phyloP scores from a whole-genome alignment of 53 echinoderm and acorn worm species.

The Holothuria leucospilota region DNA sequence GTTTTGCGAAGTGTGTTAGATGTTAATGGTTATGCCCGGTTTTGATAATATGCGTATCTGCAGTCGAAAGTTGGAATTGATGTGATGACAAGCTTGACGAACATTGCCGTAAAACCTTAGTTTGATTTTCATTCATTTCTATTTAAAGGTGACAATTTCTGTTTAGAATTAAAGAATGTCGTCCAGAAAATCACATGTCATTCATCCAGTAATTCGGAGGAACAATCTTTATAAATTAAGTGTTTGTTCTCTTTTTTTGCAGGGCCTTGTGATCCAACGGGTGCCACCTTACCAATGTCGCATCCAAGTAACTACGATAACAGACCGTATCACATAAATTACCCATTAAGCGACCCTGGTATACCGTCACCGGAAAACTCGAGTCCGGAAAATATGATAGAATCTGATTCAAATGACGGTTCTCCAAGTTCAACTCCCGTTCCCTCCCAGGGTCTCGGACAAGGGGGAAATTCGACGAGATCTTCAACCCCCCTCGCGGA shows the following conservation, averaged over 20 bases:
- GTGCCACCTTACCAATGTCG: slow-evolving; percentile 28
- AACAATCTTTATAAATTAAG: too few species aligned
- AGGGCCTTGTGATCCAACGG: slow-evolving; percentile 27
- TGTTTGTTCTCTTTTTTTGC: not conserved
- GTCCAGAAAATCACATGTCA: too few species aligned
- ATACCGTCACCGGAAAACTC: slow-evolving; percentile 51
- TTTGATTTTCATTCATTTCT: too few species aligned
- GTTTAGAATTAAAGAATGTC: too few species aligned
- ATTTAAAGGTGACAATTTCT: too few species aligned
- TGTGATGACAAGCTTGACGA: too few species aligned
- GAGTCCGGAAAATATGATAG: slow-evolving; percentile 47
- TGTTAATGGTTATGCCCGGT: too few species aligned
- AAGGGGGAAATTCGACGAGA: not conserved
- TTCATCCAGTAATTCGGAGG: too few species aligned
- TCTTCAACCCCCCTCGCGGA: slow-evolving; percentile 23
- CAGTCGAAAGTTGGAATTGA: too few species aligned
- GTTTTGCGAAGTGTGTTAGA: too few species aligned
- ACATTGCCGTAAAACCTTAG: too few species aligned
- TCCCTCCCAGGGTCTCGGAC: slow-evolving; percentile 29
- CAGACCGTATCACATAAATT: slow-evolving; percentile 56
- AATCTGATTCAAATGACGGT: slow-evolving; percentile 45
- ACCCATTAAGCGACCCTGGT: slow-evolving; percentile 41
- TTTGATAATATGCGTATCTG: too few species aligned
- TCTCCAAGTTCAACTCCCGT: slow-evolving; percentile 42
- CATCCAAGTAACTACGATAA: slow-evolving; percentile 36